Evolutionary conservation across 2,888 invertebrate species (phyloP), one percentile per base, ranked within the genome.

Genomic region (Copidosoma aretas): DNA sequence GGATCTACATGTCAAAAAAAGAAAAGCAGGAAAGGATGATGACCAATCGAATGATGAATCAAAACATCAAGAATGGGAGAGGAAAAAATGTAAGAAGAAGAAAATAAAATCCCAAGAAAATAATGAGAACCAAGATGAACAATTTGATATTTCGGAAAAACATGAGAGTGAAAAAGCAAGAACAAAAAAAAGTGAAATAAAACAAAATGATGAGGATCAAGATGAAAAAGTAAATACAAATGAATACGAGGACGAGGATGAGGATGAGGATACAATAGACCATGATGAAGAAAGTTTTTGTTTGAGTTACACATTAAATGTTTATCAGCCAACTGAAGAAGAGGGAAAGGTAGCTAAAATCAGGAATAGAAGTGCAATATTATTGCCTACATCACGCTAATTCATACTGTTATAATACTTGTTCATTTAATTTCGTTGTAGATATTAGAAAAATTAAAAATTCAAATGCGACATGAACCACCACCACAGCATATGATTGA

Each of bases 401-500:
- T 56, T 41, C 19, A 51, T 8, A 49, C 5, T 4, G 19, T 25
- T 64, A 32, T 56, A 25, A 43, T 17, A 51, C 0, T 43, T 21
- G 1, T 46, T 41, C 24, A 4, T 57, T 51, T 15, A 1, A 46
- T 53, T 60, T 56, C 64, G 66, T 64, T 76, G 10, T 53, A 82
- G 82, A 70, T 73, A 72, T 64, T 81, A 19, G 19, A 41, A 10
- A 10, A 70, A 5, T 54, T 82, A 21, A 4, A 21, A 14, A 70
- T 82, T 59, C 39, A 68, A 43, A 25, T 80, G 41, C 71, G 53
- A 8, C 78, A 81, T 58, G 10, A 76, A 19, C 75, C 79, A 24
- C 77, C 75, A 5, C 73, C 71, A 0, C 82, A 82, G 71, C 82
- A 82, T 70, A 67, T 68, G 61, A 64, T 82, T 43, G 79, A 78